Base-by-base conservation (phyloP, 2,888 invertebrate species). In the Agelastica alni region DNA sequence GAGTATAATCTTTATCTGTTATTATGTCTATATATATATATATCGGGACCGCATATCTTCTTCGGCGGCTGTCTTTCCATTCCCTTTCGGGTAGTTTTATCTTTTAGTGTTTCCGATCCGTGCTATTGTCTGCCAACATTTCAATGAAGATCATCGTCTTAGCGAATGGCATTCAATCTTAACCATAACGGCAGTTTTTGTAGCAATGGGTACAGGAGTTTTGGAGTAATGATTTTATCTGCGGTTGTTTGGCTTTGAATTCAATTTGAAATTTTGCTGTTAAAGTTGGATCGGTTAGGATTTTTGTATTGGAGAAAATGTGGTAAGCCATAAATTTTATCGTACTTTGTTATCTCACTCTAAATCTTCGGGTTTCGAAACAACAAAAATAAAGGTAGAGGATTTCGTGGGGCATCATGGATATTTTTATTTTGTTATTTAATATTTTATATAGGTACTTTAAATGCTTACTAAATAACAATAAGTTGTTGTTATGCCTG, bases 61-160 rank as follows among this genome's bases (percentile, higher is more conserved):
- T 69, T 65, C 70, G 67, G 66, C 65, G 67, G 65, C 68, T 68
- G 66, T 64, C 66, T 66, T 68, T 68, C 65, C 67, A 68, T 70
- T 68, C 70, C 67, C 62, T 68, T 72, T 72, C 70, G 69, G 73
- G 71, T 73, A 73, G 74, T 71, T 74, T 75, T 73, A 75, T 75
- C 74, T 73, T 71, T 64, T 71, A 71, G 71, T 68, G 71, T 73
- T 73, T 74, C 74, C 73, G 71, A 71, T 72, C 64, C 69, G 62
- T 66, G 65, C 71, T 69, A 53, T 73, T 75, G 72, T 73, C 70
- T 69, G 66, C 54, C 59, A 58, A 58, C 55, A 53, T 51, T 49
- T 59, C 58, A 61, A 63, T 54, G 62, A 52, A 56, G 60, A 56
- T 59, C 56, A 46, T 52, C 56, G 39, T 34, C 18, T 36, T 20